Base-by-base conservation (phyloP, 2,888 invertebrate species). In the Pogonocherus hispidulus region DNA sequence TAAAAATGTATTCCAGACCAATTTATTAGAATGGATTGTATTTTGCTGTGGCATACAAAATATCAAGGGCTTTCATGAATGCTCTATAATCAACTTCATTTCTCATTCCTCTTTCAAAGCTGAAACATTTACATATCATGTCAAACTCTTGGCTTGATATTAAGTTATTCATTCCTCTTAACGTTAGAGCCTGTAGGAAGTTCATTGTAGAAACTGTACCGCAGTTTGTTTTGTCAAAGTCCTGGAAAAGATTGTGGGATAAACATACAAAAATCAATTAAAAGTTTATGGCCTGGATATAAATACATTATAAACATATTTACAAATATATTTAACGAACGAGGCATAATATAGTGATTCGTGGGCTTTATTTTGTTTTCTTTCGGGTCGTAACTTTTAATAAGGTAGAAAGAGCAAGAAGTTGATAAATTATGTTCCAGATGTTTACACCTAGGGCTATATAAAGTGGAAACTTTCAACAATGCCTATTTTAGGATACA, bases 91-190 rank as follows among this genome's bases (percentile, higher is more conserved):
- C 90, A 27, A 93, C 89, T 86, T 92, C 89, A 70, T 89, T 83
- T 51, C 87, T 83, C 69, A 87, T 79, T 23, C 91, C 92, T 71
- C 91, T 88, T 77, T 89, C 88, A 75, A 90, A 88, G 49, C 91
- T 89, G 84, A 94, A 94, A 84, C 93, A 92, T 85, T 93, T 93
- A 86, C 90, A 90, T 67, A 94, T 78, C n/a, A 90, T 85, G 66
- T 92, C 90, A 18, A 93, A 86, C 84, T 94, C 93, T 27, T 88
- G 88, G 67, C 88, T 87, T 55, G 91, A 91, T 62, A 94, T 85
- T 77, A 90, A 83, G 79, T 89, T 84, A 76, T 91, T 86, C 88
- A 93, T 87, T 32, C 88, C 88, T 69, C 93, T 89, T 35, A 88
- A 82, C 22, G 91, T 89, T 46, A 94, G 86, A 55, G 90, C 91